phyloP scores from a whole-genome alignment of 2,888 invertebrate species.

The Amphimallon solstitiale region DNA sequence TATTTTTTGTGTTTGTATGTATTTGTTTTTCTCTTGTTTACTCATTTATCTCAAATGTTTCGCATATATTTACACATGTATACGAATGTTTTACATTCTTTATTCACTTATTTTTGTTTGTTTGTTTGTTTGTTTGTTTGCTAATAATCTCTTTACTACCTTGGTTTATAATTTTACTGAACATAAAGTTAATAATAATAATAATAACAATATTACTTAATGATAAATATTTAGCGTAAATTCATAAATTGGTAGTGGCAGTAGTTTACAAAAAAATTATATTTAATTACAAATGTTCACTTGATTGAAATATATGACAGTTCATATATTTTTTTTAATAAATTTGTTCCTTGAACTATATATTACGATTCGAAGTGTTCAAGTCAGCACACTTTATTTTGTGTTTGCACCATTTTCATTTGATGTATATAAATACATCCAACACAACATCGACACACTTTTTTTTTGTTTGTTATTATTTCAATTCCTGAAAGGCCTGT shows the following conservation, averaged over 20 bases:
- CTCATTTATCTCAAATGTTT: conserved; percentile 20
- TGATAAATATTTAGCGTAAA: conserved; percentile 32
- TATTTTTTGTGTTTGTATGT: conserved; percentile 25
- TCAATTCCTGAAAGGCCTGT: conserved; percentile 58
- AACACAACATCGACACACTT: conserved; percentile 45
- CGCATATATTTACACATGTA: conserved; percentile 51
- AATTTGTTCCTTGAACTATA: conserved; percentile 18
- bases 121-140: neutral
- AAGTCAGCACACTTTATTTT: conserved; percentile 19
- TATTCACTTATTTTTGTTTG: too few relatives aligned
- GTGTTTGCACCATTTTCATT: conserved; percentile 10
- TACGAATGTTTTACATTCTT: conserved; percentile 44
- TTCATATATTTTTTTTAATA: conserved; percentile 13
- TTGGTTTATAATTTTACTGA: conserved; percentile 18
- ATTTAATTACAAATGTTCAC: conserved; percentile 38
- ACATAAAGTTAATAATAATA: conserved; percentile 16
- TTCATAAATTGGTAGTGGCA: conserved; percentile 56
- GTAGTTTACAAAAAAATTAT: conserved; percentile 55
- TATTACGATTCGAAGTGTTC: conserved; percentile 6
- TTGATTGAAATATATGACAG: conserved; percentile 29
- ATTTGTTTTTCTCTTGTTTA: too few relatives aligned
- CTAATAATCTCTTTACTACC: neutral
- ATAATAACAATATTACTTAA: conserved; percentile 11
- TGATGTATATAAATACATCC: conserved; percentile 37
- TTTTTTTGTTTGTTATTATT: conserved; percentile 27